These are phyloP conservation scores for Papilio helenus DNA, from an alignment of 1,140 invertebrate genomes.

Conservation along the genomic window DNA sequence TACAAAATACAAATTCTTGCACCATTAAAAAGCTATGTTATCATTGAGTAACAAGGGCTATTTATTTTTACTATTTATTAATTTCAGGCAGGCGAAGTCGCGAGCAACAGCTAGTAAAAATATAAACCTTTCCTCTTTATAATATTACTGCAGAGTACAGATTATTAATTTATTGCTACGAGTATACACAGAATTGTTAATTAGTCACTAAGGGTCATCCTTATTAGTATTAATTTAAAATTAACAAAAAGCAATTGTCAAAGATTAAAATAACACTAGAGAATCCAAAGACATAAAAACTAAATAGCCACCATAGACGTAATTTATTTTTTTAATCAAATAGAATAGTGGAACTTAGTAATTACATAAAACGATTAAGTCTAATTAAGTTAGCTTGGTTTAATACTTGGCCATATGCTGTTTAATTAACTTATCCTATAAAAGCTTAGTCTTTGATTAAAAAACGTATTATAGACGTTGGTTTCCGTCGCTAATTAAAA, in stretches of 20 bases:
- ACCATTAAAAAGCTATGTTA: no score
- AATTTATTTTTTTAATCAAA: conserved; percentile 27
- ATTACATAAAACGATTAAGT: conserved; percentile 23
- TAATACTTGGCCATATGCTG: conserved; percentile 28
- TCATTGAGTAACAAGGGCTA: no score
- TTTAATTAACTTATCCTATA: conserved; percentile 33
- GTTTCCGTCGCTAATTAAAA: conserved; percentile 14
- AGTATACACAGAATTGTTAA: no score
- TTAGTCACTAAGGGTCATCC: no score
- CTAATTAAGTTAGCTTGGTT: conserved; percentile 19
- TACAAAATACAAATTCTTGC: no score
- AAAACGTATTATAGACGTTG: conserved; percentile 27
- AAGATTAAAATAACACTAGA: background rate
- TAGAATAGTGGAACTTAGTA: conserved; percentile 17
- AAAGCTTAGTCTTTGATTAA: conserved; percentile 19
- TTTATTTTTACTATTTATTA: no score
- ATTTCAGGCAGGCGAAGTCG: no score
- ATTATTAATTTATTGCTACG: no score
- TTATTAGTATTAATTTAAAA: no score
- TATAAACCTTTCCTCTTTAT: no score
- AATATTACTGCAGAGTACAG: no score
- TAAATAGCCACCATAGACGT: conserved; percentile 2
- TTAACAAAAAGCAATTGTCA: background rate
- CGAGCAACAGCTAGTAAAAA: no score
- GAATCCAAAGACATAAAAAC: background rate